Evolutionary conservation across 1,140 invertebrate species (phyloP).

Genomic region (Harlomillsia oculata): DNA sequence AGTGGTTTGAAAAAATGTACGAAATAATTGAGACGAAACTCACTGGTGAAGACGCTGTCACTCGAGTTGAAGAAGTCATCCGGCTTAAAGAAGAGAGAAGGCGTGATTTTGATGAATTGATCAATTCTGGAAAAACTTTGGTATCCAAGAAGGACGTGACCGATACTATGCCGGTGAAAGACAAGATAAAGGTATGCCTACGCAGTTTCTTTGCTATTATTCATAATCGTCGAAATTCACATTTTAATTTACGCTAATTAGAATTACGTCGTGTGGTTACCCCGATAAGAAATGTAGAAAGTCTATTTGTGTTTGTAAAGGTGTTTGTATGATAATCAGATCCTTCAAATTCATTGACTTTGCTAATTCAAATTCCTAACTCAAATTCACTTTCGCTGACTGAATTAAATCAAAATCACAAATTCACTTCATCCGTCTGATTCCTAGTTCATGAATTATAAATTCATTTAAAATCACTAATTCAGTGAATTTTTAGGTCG

Average conservation of each 20-base stretch:
- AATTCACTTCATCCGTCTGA: neutral
- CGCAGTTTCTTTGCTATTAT: too few species aligned
- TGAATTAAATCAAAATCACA: neutral
- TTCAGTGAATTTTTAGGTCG: too few species aligned
- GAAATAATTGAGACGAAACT: constrained; percentile 65
- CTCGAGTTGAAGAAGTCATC: constrained; percentile 50
- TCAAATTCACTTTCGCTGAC: neutral
- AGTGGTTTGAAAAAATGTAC: constrained; percentile 59
- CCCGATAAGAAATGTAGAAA: too few species aligned
- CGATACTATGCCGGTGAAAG: constrained; percentile 71
- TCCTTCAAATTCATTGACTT: too few species aligned
- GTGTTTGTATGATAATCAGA: too few species aligned
- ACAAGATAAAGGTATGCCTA: constrained; percentile 70
- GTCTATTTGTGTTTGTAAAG: too few species aligned
- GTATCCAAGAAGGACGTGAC: constrained; percentile 82
- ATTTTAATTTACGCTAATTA: too few species aligned
- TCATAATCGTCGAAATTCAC: too few species aligned
- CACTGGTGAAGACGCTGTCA: constrained; percentile 57
- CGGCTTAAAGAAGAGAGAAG: constrained; percentile 49
- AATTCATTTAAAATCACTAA: too few species aligned
- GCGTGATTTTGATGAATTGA: constrained; percentile 61
- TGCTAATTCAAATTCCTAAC: too few species aligned
- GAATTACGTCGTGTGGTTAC: too few species aligned
- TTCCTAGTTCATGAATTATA: neutral
- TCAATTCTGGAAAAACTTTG: constrained; percentile 68